Evolutionary conservation across 2,888 invertebrate genomes (phyloP), one percentile per base, ranked within the genome.

Genomic region (Lepidocyrtoides sp.): DNA sequence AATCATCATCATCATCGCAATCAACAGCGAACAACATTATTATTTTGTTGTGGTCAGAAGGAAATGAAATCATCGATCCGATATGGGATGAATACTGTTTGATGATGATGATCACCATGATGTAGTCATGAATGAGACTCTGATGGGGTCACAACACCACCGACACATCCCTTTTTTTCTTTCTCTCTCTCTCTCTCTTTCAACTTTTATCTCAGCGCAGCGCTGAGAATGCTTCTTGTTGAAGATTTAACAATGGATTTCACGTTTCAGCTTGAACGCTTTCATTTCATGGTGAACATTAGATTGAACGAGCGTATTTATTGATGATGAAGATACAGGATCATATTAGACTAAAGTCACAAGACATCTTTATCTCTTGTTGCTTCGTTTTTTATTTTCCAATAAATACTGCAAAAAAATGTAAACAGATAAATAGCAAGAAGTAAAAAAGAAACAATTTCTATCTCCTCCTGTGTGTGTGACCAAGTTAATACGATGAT

Each of bases 11-110:
- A 60, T 60, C 77, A 54, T 23, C 20, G 2, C 17, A 57, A 44
- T 29, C 29, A 84, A 54, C 63, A n/a, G n/a, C 41, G 63, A 17
- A 51, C 29, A 75, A 41, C 23, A 57, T 84, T 41, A 48, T 83
- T 48, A 48, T 48, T 75, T 88, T 54, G 57, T 82, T 82, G 82
- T 82, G 89, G 82, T 89, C 89, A 89, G 36, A 54, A 89, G 89
- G 82, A 89, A 89, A 89, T 89, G 89, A 89, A 89, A 89, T 89
- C 89, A 89, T 89, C 89, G 81, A 89, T 89, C 89, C 89, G 89
- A 82, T 82, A 89, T 89, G 89, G 79, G 54, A 66, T 84, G 81
- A 12, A 36, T 79, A 36, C 54, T 54, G 51, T 63, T 66, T 75
- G 84, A 75, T 75, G 51, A 63, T 57, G 20, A 3, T 44, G 69